A percentile compares a stretch with the other conserved stretches of the same genome.
phyloP scores from a whole-genome alignment of 2,888 invertebrate genomes.

The Caradrina kadenii region DNA sequence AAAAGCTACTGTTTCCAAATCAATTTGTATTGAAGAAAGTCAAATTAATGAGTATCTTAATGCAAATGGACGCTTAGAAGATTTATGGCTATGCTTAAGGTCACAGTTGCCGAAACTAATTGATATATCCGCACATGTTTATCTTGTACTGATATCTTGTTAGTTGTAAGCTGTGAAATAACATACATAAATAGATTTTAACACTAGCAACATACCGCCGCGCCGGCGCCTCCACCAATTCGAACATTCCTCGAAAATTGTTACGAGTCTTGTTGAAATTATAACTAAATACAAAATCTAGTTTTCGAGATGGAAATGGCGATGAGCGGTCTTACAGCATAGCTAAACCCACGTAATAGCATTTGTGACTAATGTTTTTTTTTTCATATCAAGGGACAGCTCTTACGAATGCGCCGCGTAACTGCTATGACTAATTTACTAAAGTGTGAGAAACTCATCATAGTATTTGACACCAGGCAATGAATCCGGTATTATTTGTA shows the following conservation, averaged over 20 bases:
- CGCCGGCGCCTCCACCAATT: conserved; percentile 42
- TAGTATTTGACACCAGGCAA: background rate
- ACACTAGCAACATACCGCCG: conserved; percentile 24
- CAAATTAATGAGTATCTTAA: conserved; percentile 42
- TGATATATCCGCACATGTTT: conserved; percentile 44
- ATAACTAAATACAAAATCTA: conserved; percentile 19
- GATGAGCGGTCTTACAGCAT: conserved; percentile 14
- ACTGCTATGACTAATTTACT: conserved; percentile 40
- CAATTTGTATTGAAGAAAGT: conserved; percentile 44
- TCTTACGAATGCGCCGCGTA: conserved; percentile 40
- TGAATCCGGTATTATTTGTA: conserved; percentile 27
- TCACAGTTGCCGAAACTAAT: conserved; percentile 34
- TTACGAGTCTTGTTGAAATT: conserved; percentile 33
- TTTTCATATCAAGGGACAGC: conserved; percentile 17
- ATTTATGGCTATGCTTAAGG: conserved; percentile 50
- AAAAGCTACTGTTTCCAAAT: conserved; percentile 57
- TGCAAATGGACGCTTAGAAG: conserved; percentile 29
- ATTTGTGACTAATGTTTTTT: conserved; percentile 35
- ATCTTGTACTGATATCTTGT: conserved; percentile 28
- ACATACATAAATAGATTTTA: conserved; percentile 42
- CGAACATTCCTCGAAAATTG: conserved; percentile 32
- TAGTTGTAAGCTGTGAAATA: conserved; percentile 28
- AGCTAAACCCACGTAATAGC: conserved; percentile 6
- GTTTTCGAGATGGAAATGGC: conserved; percentile 19
- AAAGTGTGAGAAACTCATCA: conserved; percentile 41